Evolutionary conservation across 2,113 vertebrate species (phyloP).

Genomic region (Rana temporaria): DNA sequence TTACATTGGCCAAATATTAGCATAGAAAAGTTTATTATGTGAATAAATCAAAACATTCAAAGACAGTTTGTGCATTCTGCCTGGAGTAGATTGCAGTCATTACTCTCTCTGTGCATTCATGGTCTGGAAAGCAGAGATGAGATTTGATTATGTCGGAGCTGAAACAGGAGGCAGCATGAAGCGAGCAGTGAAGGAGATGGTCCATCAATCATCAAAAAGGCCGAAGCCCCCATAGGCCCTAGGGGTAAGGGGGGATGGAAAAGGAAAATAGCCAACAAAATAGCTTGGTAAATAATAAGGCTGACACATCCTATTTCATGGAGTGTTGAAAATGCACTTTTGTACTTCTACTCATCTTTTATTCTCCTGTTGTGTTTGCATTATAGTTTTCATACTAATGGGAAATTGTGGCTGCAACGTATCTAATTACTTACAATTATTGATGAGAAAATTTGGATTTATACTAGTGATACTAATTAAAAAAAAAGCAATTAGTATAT

Average conservation of each 20-base stretch:
- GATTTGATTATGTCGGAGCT: slow-evolving; percentile 61
- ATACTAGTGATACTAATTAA: slow-evolving; percentile 14
- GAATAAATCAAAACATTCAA: slow-evolving; percentile 56
- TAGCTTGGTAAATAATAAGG: slow-evolving; percentile 17
- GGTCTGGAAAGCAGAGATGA: slow-evolving; percentile 58
- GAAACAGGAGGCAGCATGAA: slow-evolving; percentile 44
- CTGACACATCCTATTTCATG: slow-evolving; percentile 1
- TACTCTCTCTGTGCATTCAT: slow-evolving; percentile 46
- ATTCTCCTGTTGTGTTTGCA: not conserved
- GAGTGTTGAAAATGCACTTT: not conserved
- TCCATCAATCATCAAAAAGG: slow-evolving; percentile 40
- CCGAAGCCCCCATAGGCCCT: slow-evolving; percentile 13
- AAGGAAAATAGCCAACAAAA: slow-evolving; percentile 27
- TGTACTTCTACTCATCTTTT: not conserved
- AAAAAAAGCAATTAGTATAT: not conserved
- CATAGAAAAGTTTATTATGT: slow-evolving; percentile 57
- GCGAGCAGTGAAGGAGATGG: slow-evolving; percentile 33
- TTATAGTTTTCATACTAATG: not conserved
- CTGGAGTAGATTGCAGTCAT: slow-evolving; percentile 56
- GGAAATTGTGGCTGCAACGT: not conserved
- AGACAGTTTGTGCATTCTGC: slow-evolving; percentile 44
- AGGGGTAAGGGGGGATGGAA: slow-evolving; percentile 33
- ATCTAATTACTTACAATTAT: not conserved
- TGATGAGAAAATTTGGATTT: slow-evolving; percentile 6
- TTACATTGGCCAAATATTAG: slow-evolving; percentile 56